Conservation (phyloP, 2,888 invertebrate species). For the Thereva nobilitata region DNA sequence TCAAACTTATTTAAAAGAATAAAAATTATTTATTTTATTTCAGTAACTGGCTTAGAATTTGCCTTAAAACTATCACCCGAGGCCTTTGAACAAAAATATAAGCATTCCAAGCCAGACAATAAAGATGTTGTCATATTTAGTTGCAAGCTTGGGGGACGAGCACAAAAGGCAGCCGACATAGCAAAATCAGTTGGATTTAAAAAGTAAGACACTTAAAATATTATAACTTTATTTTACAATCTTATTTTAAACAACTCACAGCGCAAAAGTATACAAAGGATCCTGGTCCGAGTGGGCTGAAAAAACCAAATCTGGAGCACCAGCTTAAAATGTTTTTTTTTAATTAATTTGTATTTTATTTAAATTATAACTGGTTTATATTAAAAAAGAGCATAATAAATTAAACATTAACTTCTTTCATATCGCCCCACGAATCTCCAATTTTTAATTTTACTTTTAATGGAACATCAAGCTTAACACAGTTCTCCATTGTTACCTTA, state of each 20-base stretch:
- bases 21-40: background rate
- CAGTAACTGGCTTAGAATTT: conserved; percentile 51
- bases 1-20: background rate
- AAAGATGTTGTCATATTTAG: conserved; percentile 68
- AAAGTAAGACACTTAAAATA: conserved; percentile 48
- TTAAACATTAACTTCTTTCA: conserved; percentile 47
- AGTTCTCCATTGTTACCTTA: conserved; percentile 79
- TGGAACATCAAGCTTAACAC: conserved; percentile 73
- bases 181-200: conserved; percentile 52
- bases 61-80: conserved; percentile 50
- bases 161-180: conserved; percentile 66
- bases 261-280: conserved; percentile 54
- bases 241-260: conserved; percentile 38
- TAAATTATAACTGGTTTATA: background rate
- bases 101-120: conserved; percentile 63
- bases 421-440: conserved; percentile 79
- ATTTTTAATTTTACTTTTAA: conserved; percentile 85
- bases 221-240: conserved; percentile 37
- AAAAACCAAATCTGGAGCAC: conserved; percentile 49
- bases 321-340: background rate
- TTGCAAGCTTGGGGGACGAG: conserved; percentile 72
- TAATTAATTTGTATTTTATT: conserved; percentile 7
- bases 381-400: conserved; percentile 6
- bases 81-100: conserved; percentile 55
- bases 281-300: conserved; percentile 58